A percentile compares a stretch with the other conserved stretches of the same genome.
phyloP scores from a whole-genome alignment of 2,113 vertebrate species.

The Tragelaphus imberbis region DNA sequence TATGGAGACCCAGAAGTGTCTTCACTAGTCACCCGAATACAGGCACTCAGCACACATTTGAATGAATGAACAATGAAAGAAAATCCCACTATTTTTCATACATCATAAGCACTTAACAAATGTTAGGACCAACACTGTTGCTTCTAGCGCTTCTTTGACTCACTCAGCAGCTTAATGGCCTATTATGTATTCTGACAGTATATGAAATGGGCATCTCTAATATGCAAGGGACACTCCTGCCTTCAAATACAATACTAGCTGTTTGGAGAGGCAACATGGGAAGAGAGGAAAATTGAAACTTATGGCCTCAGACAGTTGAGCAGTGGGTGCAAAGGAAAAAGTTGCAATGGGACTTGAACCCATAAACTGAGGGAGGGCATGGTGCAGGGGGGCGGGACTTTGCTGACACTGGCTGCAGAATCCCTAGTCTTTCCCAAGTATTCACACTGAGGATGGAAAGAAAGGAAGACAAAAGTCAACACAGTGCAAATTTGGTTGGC shows the following conservation, averaged over 20 bases:
- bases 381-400: fast-evolving
- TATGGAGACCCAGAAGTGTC: not conserved
- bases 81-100: not conserved
- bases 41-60: not conserved
- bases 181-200: not conserved
- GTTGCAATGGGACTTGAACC: not conserved
- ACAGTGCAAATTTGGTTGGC: not conserved
- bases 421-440: not conserved
- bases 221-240: not conserved
- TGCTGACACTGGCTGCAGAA: not conserved
- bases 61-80: not conserved
- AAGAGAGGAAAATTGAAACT: not conserved
- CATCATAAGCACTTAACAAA: fast-evolving
- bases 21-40: not conserved
- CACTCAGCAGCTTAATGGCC: not conserved
- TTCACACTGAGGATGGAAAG: not conserved
- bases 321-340: not conserved
- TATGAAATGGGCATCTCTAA: not conserved
- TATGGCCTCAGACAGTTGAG: not conserved
- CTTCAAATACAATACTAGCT: not conserved
- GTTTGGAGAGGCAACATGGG: not conserved
- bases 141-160: not conserved
- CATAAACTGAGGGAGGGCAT: not conserved
- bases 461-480: not conserved
- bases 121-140: not conserved